Evolutionary conservation across 2,113 vertebrate species (phyloP).

Genomic region (Corythaeola cristata): DNA sequence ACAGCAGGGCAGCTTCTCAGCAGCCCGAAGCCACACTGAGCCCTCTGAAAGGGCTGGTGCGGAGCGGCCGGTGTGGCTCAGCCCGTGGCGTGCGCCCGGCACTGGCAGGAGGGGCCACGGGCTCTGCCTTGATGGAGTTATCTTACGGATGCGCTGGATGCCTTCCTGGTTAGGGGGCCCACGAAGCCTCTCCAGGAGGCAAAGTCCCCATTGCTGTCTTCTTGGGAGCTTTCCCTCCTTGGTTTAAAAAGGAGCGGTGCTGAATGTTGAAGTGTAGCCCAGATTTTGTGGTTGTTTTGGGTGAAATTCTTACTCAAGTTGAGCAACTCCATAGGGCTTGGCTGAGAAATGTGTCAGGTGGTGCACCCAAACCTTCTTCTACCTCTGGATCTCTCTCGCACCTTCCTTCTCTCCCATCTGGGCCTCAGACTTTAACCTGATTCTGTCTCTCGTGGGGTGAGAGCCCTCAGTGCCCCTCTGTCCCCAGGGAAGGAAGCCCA

Average conservation of each 20-base stretch:
- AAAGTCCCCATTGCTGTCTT: background rate
- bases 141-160: background rate
- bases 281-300: background rate
- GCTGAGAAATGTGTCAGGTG: background rate
- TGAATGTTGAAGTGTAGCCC: background rate
- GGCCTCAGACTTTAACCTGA: background rate
- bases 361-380: fast-evolving
- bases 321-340: background rate
- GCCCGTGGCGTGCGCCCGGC: background rate
- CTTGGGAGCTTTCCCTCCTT: background rate
- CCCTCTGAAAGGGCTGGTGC: background rate
- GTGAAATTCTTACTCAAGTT: background rate
- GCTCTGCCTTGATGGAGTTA: too few relatives aligned
- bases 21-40: background rate
- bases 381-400: background rate
- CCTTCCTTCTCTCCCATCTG: background rate
- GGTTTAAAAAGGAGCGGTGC: background rate
- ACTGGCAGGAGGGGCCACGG: background rate
- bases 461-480: fast-evolving
- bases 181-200: background rate
- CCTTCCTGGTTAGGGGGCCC: background rate
- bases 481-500: background rate
- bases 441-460: background rate
- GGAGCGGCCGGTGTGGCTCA: background rate
- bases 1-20: constrained; percentile 29